These are phyloP conservation scores for Isoperla grammatica DNA, from an alignment of 2,888 invertebrate species.

Conservation along the genomic window DNA sequence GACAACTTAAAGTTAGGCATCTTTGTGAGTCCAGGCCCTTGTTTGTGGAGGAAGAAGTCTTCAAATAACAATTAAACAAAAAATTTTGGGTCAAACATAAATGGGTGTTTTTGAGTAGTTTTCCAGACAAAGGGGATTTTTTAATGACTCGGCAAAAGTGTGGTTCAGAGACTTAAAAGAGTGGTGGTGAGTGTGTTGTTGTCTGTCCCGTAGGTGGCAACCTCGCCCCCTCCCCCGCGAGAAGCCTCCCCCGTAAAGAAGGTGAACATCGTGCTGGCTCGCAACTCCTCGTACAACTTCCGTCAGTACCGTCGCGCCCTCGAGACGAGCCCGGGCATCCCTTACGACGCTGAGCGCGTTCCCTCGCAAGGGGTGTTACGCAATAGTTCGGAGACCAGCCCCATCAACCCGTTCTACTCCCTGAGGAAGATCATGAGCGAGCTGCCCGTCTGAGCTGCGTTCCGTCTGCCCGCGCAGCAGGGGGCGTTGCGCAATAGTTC, in stretches of 20 bases:
- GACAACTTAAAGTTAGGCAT: no score
- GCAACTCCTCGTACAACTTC: constrained; percentile 65
- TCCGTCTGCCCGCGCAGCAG: no score
- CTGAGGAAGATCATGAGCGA: background rate
- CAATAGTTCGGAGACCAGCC: constrained; percentile 58
- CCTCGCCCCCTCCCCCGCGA: constrained; percentile 23
- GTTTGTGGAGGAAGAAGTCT: no score
- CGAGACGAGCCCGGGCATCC: constrained; percentile 64
- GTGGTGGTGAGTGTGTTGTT: no score
- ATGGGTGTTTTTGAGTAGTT: no score
- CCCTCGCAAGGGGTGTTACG: constrained; percentile 71
- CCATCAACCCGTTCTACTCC: constrained; percentile 70
- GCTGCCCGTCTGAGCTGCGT: no score
- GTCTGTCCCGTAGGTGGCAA: background rate
- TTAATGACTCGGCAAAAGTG: no score
- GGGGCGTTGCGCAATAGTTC: constrained; percentile 66
- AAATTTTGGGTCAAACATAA: no score
- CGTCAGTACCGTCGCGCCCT: constrained; percentile 68
- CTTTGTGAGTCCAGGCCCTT: no score
- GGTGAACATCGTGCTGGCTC: constrained; percentile 66
- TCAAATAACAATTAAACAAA: no score
- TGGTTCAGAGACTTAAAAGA: no score
- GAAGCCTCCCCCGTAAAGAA: constrained; percentile 46
- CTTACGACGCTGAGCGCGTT: constrained; percentile 63
- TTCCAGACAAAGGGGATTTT: no score